These are phyloP conservation scores for Arrhopalites spinosus DNA, from an alignment of 2,888 invertebrate genomes.

Conservation along the genomic window DNA sequence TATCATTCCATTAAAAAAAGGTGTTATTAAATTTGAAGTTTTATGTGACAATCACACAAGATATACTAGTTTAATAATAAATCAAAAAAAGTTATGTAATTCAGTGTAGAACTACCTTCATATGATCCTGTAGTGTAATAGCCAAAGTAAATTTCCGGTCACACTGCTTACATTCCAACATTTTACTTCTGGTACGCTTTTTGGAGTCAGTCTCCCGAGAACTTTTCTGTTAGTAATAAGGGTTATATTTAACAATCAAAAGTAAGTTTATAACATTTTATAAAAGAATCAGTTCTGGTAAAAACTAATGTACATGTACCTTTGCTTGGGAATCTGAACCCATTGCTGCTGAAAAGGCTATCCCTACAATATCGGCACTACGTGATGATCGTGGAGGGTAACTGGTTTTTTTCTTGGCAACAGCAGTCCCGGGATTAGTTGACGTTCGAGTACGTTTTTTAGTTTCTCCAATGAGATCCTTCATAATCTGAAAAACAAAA, in stretches of 20 bases:
- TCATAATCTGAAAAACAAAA: too few relatives aligned
- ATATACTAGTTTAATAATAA: too few relatives aligned
- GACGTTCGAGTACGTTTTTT: slow-evolving; percentile 9
- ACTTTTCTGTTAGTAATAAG: too few relatives aligned
- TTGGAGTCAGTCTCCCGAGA: neutral
- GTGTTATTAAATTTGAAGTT: too few relatives aligned
- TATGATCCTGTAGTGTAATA: slow-evolving; percentile 23
- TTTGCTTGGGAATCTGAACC: neutral
- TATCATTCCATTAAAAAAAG: too few relatives aligned
- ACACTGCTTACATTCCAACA: slow-evolving; percentile 28
- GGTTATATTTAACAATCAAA: neutral
- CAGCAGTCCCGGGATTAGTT: too few relatives aligned
- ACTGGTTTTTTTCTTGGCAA: slow-evolving; percentile 30
- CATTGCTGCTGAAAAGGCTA: slow-evolving; percentile 35
- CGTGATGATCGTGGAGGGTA: slow-evolving; percentile 14
- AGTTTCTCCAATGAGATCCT: neutral
- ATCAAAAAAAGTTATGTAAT: too few relatives aligned
- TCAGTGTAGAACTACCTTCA: too few relatives aligned
- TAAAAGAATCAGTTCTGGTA: neutral
- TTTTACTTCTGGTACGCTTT: slow-evolving; percentile 6
- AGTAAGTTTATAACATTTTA: neutral
- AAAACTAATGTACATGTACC: neutral
- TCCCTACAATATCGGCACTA: slow-evolving; percentile 25
- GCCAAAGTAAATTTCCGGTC: slow-evolving; percentile 25
- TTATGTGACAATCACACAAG: too few relatives aligned